Conservation (phyloP, 2,888 invertebrate species). For the Mycalesis mineus region DNA sequence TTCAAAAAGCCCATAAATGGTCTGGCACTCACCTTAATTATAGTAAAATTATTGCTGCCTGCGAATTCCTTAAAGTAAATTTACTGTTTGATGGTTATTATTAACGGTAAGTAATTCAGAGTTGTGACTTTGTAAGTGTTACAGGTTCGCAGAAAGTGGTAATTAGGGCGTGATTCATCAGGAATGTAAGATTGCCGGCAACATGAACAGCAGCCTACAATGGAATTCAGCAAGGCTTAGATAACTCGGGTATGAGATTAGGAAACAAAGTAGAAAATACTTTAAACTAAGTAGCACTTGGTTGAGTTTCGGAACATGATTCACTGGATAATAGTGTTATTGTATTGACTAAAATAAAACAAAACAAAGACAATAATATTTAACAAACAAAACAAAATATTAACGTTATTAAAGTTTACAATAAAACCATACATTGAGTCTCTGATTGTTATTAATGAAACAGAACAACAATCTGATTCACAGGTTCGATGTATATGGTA, state of each 20-base stretch:
- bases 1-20: conserved; percentile 5
- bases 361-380: too few species aligned
- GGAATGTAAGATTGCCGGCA: conserved; percentile 24
- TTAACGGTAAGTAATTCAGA: conserved; percentile 57
- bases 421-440: too few species aligned
- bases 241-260: conserved; percentile 26
- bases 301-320: background rate
- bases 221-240: conserved; percentile 31
- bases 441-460: too few species aligned
- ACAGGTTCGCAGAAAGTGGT: conserved; percentile 52
- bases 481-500: background rate
- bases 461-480: too few species aligned
- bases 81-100: conserved; percentile 52
- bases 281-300: background rate
- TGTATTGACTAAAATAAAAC: background rate
- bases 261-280: conserved; percentile 10
- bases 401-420: too few species aligned
- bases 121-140: conserved; percentile 43
- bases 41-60: conserved; percentile 8
- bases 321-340: background rate
- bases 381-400: too few species aligned
- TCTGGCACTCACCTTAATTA: background rate
- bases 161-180: conserved; percentile 52
- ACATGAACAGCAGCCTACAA: conserved; percentile 31
- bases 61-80: conserved; percentile 31